phyloP scores from a whole-genome alignment of 2,888 invertebrate species.

The Actias luna region DNA sequence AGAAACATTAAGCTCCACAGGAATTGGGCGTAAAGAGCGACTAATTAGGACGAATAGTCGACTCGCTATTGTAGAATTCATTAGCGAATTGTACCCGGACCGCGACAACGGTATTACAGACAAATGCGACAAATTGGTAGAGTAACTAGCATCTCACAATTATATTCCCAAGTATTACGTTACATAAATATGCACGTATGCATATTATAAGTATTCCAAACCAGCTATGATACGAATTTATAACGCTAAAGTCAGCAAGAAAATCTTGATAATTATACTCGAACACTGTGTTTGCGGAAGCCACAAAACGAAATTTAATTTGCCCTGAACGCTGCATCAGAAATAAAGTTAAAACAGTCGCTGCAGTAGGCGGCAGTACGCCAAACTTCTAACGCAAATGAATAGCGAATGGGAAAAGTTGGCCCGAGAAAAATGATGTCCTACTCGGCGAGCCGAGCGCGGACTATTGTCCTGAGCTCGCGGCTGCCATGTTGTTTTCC shows the following conservation, averaged over 20 bases:
- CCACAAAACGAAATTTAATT: slow-evolving; percentile 82
- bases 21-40: slow-evolving; percentile 62
- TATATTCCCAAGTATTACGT: slow-evolving; percentile 24
- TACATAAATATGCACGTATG: no score
- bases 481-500: slow-evolving; percentile 54
- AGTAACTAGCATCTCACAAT: slow-evolving; percentile 30
- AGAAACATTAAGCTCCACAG: slow-evolving; percentile 48
- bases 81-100: slow-evolving; percentile 54
- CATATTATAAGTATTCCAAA: background rate
- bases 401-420: slow-evolving; percentile 82
- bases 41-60: slow-evolving; percentile 63
- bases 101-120: slow-evolving; percentile 46
- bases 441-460: slow-evolving; percentile 58
- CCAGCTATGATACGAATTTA: slow-evolving; percentile 44
- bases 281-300: slow-evolving; percentile 77
- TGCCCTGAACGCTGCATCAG: slow-evolving; percentile 81
- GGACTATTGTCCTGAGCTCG: slow-evolving; percentile 58
- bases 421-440: slow-evolving; percentile 79
- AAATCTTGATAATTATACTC: slow-evolving; percentile 72
- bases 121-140: slow-evolving; percentile 43
- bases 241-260: slow-evolving; percentile 52
- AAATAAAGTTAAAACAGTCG: slow-evolving; percentile 82
- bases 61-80: slow-evolving; percentile 65
- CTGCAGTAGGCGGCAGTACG: slow-evolving; percentile 74
- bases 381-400: slow-evolving; percentile 81